Evolutionary conservation across 2,113 vertebrate species (phyloP).

Genomic region (Suncus etruscus): DNA sequence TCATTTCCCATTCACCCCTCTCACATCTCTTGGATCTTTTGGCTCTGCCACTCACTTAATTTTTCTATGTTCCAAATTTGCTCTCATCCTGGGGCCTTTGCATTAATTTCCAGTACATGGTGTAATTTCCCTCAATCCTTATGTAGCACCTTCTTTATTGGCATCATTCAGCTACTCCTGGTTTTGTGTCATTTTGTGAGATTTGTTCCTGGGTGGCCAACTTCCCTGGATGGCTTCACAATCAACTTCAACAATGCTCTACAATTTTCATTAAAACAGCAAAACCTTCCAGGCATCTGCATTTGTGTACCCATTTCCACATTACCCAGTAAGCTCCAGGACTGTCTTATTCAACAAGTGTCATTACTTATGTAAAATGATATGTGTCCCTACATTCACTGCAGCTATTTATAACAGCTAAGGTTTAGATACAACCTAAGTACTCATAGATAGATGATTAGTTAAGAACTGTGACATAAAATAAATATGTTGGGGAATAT

Average conservation of each 20-base stretch:
- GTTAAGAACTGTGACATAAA: background rate
- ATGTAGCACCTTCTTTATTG: background rate
- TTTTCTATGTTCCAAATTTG: background rate
- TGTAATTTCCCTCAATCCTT: background rate
- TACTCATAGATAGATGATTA: background rate
- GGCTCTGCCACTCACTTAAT: background rate
- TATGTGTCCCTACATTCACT: background rate
- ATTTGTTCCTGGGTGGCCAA: background rate
- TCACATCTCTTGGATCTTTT: too few species aligned
- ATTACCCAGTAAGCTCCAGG: rapidly evolving
- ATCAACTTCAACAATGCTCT: too few species aligned
- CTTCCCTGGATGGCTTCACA: background rate
- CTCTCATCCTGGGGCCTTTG: background rate
- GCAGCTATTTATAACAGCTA: background rate
- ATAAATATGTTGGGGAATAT: background rate
- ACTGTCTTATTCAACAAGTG: background rate
- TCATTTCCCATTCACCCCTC: background rate
- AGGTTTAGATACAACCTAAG: background rate
- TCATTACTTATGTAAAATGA: background rate
- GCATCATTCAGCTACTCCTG: background rate
- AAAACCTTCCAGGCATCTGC: background rate
- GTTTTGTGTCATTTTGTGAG: background rate
- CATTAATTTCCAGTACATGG: background rate
- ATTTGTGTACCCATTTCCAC: too few species aligned
- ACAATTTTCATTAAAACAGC: too few species aligned